These are phyloP conservation scores for Paedocypris sp. DNA, from an alignment of 2,113 vertebrate species.

Conservation along the genomic window DNA sequence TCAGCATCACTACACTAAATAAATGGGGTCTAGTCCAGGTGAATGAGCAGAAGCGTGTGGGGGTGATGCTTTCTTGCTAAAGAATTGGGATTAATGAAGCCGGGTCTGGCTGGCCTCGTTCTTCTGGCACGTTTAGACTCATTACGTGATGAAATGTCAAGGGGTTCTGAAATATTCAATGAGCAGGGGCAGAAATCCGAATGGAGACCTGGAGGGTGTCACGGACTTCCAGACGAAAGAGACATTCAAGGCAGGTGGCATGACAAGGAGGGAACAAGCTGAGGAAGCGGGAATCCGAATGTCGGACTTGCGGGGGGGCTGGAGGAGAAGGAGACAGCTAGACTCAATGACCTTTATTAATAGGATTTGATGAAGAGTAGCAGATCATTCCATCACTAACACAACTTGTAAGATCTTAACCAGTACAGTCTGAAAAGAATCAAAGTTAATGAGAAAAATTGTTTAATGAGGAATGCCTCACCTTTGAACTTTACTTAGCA, in stretches of 20 bases:
- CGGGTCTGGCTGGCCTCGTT: constrained; percentile 23
- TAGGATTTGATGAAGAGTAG: constrained; percentile 8
- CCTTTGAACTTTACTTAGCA: not conserved
- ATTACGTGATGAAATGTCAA: constrained; percentile 46
- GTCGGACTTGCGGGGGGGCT: not conserved
- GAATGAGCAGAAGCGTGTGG: constrained; percentile 7
- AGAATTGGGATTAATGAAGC: constrained; percentile 38
- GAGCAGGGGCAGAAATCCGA: constrained; percentile 42
- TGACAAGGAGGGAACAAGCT: not conserved
- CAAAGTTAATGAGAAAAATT: not conserved
- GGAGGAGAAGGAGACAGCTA: constrained; percentile 4
- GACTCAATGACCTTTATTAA: not conserved
- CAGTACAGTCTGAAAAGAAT: not conserved
- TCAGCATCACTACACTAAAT: constrained; percentile 2
- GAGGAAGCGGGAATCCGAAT: not conserved
- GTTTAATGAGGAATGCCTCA: not conserved
- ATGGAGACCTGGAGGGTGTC: constrained; percentile 33
- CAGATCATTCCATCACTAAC: not conserved
- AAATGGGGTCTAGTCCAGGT: constrained; percentile 17
- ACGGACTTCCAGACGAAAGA: constrained; percentile 9
- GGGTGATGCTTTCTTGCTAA: constrained; percentile 17
- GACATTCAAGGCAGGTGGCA: not conserved
- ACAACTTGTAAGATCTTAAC: not conserved
- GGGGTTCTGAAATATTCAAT: constrained; percentile 51
- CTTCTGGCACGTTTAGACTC: constrained; percentile 31